phyloP scores from a whole-genome alignment of 2,888 invertebrate species.

The Polydrusus cervinus region DNA sequence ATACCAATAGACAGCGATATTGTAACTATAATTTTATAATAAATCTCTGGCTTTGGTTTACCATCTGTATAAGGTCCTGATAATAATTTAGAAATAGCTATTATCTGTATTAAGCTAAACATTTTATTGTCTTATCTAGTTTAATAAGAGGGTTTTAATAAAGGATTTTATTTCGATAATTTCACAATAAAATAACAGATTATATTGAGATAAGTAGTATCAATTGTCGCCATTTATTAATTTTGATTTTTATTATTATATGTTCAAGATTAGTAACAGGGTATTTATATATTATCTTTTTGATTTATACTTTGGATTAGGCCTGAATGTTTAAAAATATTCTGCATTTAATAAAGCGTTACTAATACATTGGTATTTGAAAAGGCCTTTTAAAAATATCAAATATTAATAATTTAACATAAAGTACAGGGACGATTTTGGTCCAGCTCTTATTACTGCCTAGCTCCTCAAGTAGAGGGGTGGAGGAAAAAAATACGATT shows the following conservation, averaged over 20 bases:
- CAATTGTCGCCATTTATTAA: constrained; percentile 59
- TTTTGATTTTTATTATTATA: constrained; percentile 58
- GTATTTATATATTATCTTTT: constrained; percentile 24
- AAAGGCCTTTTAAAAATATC: no score
- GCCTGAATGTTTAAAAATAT: constrained; percentile 8
- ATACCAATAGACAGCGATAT: not conserved
- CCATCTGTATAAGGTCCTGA: constrained; percentile 62
- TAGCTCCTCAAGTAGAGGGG: no score
- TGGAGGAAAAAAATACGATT: no score
- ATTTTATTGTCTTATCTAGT: constrained; percentile 59
- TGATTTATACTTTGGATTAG: constrained; percentile 13
- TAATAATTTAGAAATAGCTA: constrained; percentile 61
- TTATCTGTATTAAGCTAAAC: constrained; percentile 58
- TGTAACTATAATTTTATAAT: constrained; percentile 57
- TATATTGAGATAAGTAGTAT: constrained; percentile 58
- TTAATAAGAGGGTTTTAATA: constrained; percentile 60
- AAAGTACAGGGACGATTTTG: no score
- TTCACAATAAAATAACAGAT: constrained; percentile 58
- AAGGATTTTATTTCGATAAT: constrained; percentile 61
- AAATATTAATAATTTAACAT: no score
- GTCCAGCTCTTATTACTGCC: no score
- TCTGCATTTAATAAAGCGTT: no score
- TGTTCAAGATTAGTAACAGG: constrained; percentile 35
- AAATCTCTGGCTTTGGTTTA: constrained; percentile 59
- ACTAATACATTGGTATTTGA: not conserved